phyloP scores from a whole-genome alignment of 2,113 vertebrate species.

The Camelus dromedarius region DNA sequence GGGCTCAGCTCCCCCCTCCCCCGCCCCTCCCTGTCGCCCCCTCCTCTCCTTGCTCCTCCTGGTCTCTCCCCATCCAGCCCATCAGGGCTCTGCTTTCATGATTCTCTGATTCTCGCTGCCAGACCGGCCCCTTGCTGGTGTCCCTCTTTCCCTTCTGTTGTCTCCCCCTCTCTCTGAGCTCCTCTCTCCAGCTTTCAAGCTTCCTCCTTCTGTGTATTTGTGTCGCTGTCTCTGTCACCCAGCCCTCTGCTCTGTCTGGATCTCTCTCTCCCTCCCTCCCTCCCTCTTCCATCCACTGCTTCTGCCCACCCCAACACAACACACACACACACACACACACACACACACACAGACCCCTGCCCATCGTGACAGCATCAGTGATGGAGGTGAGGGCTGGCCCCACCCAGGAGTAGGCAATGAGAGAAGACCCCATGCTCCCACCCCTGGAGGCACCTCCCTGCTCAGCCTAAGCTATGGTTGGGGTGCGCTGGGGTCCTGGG shows the following conservation, averaged over 20 bases:
- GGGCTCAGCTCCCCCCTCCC: background rate
- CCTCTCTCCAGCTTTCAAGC: background rate
- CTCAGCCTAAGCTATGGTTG: background rate
- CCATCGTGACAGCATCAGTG: background rate
- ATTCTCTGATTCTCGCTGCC: background rate
- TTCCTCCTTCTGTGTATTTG: background rate
- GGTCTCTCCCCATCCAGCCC: background rate
- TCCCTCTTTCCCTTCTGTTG: background rate
- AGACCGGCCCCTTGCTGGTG: background rate
- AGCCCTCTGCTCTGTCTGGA: background rate
- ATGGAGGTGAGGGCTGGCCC: background rate
- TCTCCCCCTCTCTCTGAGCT: background rate
- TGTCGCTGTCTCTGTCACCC: background rate
- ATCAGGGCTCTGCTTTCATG: background rate
- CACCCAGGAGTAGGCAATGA: background rate
- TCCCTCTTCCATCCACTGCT: background rate
- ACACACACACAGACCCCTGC: too few relatives aligned
- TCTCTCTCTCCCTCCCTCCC: background rate
- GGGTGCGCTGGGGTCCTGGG: background rate
- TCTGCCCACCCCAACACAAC: background rate
- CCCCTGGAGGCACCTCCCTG: background rate
- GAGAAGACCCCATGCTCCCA: background rate
- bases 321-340: background rate
- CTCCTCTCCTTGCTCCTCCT: background rate
- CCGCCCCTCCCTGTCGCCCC: background rate